Base-by-base conservation (phyloP, 1,140 invertebrate genomes). In the Xylocopa sonorina region DNA sequence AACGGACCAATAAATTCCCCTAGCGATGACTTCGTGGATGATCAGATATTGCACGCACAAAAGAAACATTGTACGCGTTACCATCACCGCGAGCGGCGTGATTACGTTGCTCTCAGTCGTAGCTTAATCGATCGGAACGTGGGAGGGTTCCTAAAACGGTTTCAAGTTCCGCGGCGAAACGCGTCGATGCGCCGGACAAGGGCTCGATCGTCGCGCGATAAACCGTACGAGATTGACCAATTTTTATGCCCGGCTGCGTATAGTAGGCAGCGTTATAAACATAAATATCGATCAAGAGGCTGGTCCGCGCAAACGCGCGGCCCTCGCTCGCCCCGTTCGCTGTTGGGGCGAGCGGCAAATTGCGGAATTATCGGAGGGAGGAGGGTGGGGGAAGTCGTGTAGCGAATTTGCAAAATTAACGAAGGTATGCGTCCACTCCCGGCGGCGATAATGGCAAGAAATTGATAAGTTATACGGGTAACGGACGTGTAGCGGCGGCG, bases 391-490 rank as follows among this genome's bases (percentile, higher is more conserved):
- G 53, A 0, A 6, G 2, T 5, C 34, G 27, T 34, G 24, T 9
- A 75, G 16, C 41, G 41, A 77, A 77, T 77, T 77, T 77, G 53
- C 51, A 69, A 77, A 55, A 58, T 77, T 77, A 77, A 77, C 74
- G 41, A 68, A 69, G 51, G 74, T 38, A 76, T 18, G 64, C 46
- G 34, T 34, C 57, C 27, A 27, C 34, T 66, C 60, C 58, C 58
- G 50, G 41, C 34, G 66, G 43, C 55, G 43, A 69, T 77, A 77
- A 77, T 69, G 66, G 57, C 50, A 78, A 84, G 64, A 73, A 81
- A 73, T 84, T 72, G 79, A 84, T 84, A 84, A 84, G 79, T 81
- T 81, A 81, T 51, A 78, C 64, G 53, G 48, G 64, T 48, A 51
- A 60, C 29, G 29, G 32, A 72, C 41, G 77, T 68, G 69, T 41